A percentile compares a stretch with the other conserved stretches of the same genome.
Conservation (phyloP, 2,888 invertebrate species). For the Chrysolina haemoptera region DNA sequence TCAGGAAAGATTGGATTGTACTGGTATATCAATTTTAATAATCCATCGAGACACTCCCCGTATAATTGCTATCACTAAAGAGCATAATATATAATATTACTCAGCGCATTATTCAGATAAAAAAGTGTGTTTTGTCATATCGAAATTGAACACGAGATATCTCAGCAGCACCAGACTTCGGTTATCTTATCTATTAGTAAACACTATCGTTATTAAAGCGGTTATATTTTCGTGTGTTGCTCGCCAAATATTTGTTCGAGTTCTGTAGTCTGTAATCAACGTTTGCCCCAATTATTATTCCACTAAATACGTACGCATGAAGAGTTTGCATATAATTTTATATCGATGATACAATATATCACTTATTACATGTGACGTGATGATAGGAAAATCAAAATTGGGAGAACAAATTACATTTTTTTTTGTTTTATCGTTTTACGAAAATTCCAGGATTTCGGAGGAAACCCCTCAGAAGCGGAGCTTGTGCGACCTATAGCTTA, state of each 20-base stretch:
- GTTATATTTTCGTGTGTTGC: constrained; percentile 45
- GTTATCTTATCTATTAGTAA: constrained; percentile 51
- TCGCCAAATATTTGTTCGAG: constrained; percentile 37
- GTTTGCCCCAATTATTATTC: constrained; percentile 17
- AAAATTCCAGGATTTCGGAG: no score
- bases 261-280: constrained; percentile 24
- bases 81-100: neutral
- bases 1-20: no score
- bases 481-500: no score
- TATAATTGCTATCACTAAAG: neutral
- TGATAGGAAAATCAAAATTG: neutral
- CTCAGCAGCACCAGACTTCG: constrained; percentile 40
- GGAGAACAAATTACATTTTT: no score
- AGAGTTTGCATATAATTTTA: neutral
- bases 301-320: neutral
- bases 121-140: constrained; percentile 35
- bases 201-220: constrained; percentile 51
- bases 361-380: neutral
- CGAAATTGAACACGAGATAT: constrained; percentile 45
- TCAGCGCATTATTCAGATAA: neutral
- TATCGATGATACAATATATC: neutral
- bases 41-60: neutral
- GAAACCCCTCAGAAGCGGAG: no score
- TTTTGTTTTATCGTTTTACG: no score
- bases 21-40: no score